Conservation (phyloP, 1,140 invertebrate genomes). For the Pseudomyrmex gracilis region DNA sequence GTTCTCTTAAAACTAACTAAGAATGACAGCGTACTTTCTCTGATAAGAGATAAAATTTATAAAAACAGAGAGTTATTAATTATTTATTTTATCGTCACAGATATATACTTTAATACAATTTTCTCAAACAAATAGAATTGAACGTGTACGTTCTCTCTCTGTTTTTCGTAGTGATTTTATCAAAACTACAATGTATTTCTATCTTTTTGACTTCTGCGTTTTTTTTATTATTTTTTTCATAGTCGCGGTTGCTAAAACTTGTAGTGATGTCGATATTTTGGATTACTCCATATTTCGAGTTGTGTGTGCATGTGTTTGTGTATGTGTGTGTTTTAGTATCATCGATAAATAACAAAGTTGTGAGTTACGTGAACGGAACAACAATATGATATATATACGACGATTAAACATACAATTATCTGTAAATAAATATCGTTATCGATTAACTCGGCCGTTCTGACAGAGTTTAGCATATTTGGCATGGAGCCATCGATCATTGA, state of each 20-base stretch:
- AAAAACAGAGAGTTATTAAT: too few species aligned
- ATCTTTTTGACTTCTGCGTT: neutral
- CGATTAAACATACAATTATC: constrained; percentile 56
- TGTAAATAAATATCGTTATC: constrained; percentile 55
- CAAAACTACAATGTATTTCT: neutral
- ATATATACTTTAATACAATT: too few species aligned
- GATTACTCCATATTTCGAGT: constrained; percentile 15
- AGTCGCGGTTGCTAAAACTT: neutral
- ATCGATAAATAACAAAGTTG: constrained; percentile 44
- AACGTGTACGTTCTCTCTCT: too few species aligned
- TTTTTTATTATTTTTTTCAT: neutral
- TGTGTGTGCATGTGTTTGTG: neutral
- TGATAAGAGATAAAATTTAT: neutral
- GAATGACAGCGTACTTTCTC: neutral
- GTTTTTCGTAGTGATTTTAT: neutral
- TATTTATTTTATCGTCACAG: too few species aligned
- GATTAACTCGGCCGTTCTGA: constrained; percentile 46
- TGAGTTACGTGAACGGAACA: constrained; percentile 27
- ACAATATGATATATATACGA: constrained; percentile 43
- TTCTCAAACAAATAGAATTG: too few species aligned
- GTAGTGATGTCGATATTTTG: constrained; percentile 12
- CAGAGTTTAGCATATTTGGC: constrained; percentile 20
- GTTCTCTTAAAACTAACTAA: constrained; percentile 5
- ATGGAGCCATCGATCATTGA: constrained; percentile 42
- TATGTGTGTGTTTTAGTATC: neutral